Evolutionary conservation across 2,113 vertebrate species (phyloP), one percentile per base, ranked within the genome.

Genomic region (Xenopus laevis): DNA sequence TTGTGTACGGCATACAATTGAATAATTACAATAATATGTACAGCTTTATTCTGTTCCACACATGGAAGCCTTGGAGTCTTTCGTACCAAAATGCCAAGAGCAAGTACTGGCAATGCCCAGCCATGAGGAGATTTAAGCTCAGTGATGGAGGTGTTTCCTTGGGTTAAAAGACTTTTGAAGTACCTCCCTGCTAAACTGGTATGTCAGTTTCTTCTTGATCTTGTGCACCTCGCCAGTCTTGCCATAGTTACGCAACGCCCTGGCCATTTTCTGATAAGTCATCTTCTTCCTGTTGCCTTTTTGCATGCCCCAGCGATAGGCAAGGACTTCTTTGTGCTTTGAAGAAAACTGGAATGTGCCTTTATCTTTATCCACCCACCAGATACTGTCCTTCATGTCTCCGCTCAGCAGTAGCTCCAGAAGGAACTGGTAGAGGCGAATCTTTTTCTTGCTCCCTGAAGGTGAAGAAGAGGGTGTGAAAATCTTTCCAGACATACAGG

Each of bases 191-290:
- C 96, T 98, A 91, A 99, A 99, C 90, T 99, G 96, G 82, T 99
- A 99, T 0, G 96, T 99, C 82, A 99, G 86, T 90, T 99, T 99
- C 88, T 98, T 98, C 91, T 98, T 99, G 33, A 99, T 94, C 84
- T 99, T 99, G 81, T 95, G 95, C 74, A 99, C 97, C 84, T 98
- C 96, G 20, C 97, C 97, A 2, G 97, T 99, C 89, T 98, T 98
- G 87, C 97, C 95, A 0, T 99, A 99, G 90, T 99, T 99, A 88
- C 97, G 93, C 83, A 99, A 84, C 4, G 97, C 97, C 4, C 97
- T 90, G 10, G 97, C 97, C 97, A 99, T 99, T 86, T 99, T 99
- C 90, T 99, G 97, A 79, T 99, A 99, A 79, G 97, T 99, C 97
- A 99, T 99, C 87, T 98, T 98, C 87, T 98, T 99, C 79, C 97